Percentiles rank a stretch among this genome's conserved stretches.
phyloP scores from a whole-genome alignment of 2,113 vertebrate species.

The Desmodus rotundus region DNA sequence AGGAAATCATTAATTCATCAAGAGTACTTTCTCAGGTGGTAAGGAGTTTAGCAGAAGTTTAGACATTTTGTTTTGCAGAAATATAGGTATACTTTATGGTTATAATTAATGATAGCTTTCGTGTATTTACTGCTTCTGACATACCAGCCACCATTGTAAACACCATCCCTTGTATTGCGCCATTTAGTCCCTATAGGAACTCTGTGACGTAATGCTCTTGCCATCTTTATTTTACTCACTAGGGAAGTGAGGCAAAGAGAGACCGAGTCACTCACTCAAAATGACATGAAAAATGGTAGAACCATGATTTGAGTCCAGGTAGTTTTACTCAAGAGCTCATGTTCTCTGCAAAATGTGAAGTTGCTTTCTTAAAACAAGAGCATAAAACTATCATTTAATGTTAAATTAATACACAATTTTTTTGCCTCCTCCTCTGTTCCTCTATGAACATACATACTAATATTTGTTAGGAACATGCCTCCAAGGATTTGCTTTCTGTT shows the following conservation, averaged over 20 bases:
- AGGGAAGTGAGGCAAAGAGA: neutral
- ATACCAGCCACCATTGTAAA: neutral
- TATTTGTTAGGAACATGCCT: neutral
- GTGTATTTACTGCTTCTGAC: neutral
- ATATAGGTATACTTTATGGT: neutral
- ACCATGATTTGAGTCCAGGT: neutral
- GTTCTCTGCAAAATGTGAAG: neutral
- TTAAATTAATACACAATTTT: neutral
- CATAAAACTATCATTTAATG: neutral
- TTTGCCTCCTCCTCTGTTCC: neutral
- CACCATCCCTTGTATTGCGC: neutral
- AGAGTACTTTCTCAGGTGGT: neutral
- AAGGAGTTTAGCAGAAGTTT: neutral
- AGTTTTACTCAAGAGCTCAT: neutral
- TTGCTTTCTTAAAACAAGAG: neutral
- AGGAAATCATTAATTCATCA: neutral
- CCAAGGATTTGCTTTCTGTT: neutral
- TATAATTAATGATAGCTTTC: neutral
- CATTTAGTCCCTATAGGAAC: neutral
- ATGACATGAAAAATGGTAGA: neutral
- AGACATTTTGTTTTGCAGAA: conserved; percentile 2
- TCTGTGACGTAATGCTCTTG: neutral
- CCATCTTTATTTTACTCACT: neutral
- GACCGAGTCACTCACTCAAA: neutral
- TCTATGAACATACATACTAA: neutral